These are phyloP conservation scores for Astur gentilis DNA, from an alignment of 2,113 vertebrate species.

Conservation along the genomic window DNA sequence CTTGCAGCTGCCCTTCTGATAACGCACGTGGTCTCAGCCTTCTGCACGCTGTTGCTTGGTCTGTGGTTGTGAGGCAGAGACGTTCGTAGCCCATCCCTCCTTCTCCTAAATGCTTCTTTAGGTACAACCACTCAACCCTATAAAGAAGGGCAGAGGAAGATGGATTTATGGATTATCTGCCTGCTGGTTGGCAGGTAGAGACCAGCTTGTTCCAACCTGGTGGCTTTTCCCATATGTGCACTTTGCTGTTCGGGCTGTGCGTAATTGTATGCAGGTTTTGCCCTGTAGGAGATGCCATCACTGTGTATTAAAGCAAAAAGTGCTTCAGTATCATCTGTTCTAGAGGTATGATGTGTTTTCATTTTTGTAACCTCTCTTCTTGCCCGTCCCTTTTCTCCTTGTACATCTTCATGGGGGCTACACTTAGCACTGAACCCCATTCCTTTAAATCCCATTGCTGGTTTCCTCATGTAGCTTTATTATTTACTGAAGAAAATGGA, in stretches of 20 bases:
- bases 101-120: neutral
- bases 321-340: neutral
- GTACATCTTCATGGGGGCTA: neutral
- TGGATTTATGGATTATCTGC: neutral
- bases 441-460: neutral
- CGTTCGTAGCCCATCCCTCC: neutral
- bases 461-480: neutral
- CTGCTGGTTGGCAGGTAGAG: neutral
- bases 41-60: neutral
- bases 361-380: neutral
- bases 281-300: neutral
- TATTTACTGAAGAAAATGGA: neutral
- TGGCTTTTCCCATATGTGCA: accelerated
- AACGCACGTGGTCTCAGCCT: accelerated
- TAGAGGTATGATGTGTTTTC: neutral
- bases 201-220: neutral
- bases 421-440: neutral
- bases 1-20: neutral
- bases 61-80: neutral
- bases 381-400: neutral
- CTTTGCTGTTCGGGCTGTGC: neutral
- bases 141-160: neutral
- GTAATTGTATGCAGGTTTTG: neutral
- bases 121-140: neutral
- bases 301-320: neutral